These are phyloP conservation scores for Amiota minor DNA, from an alignment of 2,888 invertebrate species.

Conservation along the genomic window DNA sequence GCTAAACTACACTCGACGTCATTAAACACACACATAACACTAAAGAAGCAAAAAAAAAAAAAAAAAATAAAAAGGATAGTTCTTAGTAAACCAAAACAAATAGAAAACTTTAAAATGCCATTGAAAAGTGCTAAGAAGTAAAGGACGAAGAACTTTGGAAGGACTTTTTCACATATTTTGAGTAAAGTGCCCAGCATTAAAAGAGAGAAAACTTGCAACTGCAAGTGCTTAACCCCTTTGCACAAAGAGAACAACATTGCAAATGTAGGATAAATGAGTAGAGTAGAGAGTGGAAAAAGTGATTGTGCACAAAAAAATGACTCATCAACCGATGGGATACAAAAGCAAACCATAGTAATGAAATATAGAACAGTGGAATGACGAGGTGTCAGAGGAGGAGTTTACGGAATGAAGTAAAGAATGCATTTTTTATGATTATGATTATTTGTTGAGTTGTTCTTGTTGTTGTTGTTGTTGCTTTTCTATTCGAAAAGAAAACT, in stretches of 20 bases:
- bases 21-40: background rate
- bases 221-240: slow-evolving; percentile 63
- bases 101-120: slow-evolving; percentile 14
- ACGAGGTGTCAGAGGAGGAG: slow-evolving; percentile 12
- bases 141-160: background rate
- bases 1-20: background rate
- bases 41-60: background rate
- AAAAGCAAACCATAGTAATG: background rate
- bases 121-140: slow-evolving; percentile 1
- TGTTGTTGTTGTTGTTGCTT: slow-evolving; percentile 47
- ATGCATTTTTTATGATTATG: slow-evolving; percentile 68
- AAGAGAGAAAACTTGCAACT: slow-evolving; percentile 29
- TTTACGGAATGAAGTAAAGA: slow-evolving; percentile 37
- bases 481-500: slow-evolving; percentile 55
- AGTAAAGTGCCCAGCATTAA: background rate
- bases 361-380: slow-evolving; percentile 9
- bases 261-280: slow-evolving; percentile 9
- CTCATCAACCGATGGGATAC: slow-evolving; percentile 54
- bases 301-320: slow-evolving; percentile 52
- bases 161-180: background rate
- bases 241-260: slow-evolving; percentile 32
- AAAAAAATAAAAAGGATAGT: background rate
- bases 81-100: slow-evolving; percentile 16
- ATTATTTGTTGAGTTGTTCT: slow-evolving; percentile 63
- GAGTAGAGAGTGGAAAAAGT: slow-evolving; percentile 32